These are phyloP conservation scores for Globicephala melas DNA, from an alignment of 2,113 vertebrate genomes.

Conservation along the genomic window DNA sequence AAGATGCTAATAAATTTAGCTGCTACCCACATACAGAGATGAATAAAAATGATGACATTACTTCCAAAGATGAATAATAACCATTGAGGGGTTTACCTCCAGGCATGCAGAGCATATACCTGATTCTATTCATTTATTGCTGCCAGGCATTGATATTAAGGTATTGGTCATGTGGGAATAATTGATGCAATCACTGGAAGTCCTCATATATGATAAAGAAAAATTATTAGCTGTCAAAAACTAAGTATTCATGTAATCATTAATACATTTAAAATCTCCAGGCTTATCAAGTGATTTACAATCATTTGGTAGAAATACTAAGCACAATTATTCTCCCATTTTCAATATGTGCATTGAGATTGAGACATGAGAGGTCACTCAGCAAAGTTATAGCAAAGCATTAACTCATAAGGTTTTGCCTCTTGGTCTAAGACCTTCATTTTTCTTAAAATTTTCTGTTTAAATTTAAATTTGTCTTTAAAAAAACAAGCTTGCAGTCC, in stretches of 20 bases:
- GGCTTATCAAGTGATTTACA: conserved; percentile 15
- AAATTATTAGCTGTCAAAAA: conserved; percentile 43
- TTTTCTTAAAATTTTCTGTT: neutral
- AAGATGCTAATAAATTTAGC: neutral
- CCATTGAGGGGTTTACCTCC: neutral
- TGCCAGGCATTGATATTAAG: conserved; percentile 1
- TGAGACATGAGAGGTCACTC: neutral
- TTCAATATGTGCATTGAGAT: neutral
- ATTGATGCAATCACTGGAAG: conserved; percentile 26
- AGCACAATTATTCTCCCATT: neutral
- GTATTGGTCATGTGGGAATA: neutral
- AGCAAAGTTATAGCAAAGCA: neutral
- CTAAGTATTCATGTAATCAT: conserved; percentile 8
- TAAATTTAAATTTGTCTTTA: neutral
- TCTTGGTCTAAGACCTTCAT: neutral
- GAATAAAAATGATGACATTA: neutral
- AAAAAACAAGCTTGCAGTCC: neutral
- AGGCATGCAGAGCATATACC: neutral
- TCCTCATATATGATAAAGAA: conserved; percentile 32
- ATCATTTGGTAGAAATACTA: conserved; percentile 16
- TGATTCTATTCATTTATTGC: conserved; percentile 45
- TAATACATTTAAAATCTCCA: conserved; percentile 22
- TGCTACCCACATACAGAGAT: neutral
- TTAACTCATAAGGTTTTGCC: neutral
- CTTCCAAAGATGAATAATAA: conserved; percentile 34